Evolutionary conservation across 2,113 vertebrate genomes (phyloP), one percentile per base, ranked within the genome.

Genomic region (Anhinga rufa): DNA sequence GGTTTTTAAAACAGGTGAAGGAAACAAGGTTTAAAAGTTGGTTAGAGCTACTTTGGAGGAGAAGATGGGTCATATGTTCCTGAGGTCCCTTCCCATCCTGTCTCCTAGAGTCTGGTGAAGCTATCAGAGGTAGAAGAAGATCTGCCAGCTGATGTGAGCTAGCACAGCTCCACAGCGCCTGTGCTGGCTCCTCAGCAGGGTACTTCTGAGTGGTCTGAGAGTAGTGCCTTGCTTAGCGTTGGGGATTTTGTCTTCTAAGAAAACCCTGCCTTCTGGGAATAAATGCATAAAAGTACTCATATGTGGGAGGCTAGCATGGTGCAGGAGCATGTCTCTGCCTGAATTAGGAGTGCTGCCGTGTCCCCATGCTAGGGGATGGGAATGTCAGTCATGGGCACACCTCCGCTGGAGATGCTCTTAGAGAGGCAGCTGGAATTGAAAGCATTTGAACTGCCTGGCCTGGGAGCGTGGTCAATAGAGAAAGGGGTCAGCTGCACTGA

Each of bases 191-290:
- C 40, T 72, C 49, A 64, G 61, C 42, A 64, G 66, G 24, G 29
- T 10, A 31, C 28, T 51, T 46, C 42, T 22, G 48, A 86, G 65
- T 38, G 16, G 4, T 62, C 72, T 46, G n/a, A 46, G 31, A 57
- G 14, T 2, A 55, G n/a, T 1, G 2, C 5, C 16, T 68, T 48
- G 13, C 17, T 72, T 17, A 32, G 16, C 4, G 8, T 4, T 51
- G 17, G 31, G 48, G 10, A 2, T 1, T 44, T 74, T 76, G 14
- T 36, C 12, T 44, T 76, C 40, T 34, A 22, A 64, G 66, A 58
- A 46, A 57, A 7, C 0, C 1, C 6, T 9, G 1, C 18, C 57
- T 80, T n/a, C 16, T 58, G 38, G 61, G 31, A 51, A 57, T 14
- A 61, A 72, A 58, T 17, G 6, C 14, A 9, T 7, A 42, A 7